Evolutionary conservation across 2,797 vertebrate species (phyloP), one percentile per base, ranked within the genome.

Genomic region (Enteromius afrohamiltoni): DNA sequence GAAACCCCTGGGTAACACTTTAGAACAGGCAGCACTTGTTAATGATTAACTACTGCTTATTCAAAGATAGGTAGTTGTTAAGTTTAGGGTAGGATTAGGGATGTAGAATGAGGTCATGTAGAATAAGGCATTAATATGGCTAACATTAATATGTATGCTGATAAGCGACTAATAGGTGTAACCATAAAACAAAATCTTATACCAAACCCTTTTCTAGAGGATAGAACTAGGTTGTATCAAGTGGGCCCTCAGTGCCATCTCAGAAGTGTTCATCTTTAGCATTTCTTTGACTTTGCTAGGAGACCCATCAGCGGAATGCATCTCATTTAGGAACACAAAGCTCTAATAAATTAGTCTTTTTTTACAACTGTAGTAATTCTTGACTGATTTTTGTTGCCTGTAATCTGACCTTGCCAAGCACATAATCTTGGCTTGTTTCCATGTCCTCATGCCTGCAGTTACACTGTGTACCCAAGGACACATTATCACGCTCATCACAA

Each of bases 301-400:
- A 91, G 85, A 88, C 79, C 49, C 34, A 31, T 80, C 73, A 80
- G 58, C 47, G 82, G 82, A 88, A 91, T 89, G 86, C 85, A 68
- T 84, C 71, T 71, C 58, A 29, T 83, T 86, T 80, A 83, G 21
- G 47, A 86, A 83, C 69, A 77, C 80, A 77, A 70, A 76, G 87
- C 31, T 29, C 73, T 78, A 79, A 91, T 86, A 85, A 87, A 90
- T 87, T 85, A 37, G 76, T 73, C 69, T 29, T 19, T 77, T 87
- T 90, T 89, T 86, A 89, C 71, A 80, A 80, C 86, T 65, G 55
- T 65, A 83, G 87, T 79, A 84, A 88, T 73, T 85, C 47, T 74
- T 84, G 68, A 85, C 83, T 37, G 79, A 75, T 71, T 89, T 87
- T 79, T 86, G 71, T 77, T 83, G 83, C 68, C 29, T 51, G 47